Evolutionary conservation across 2,113 vertebrate species (phyloP), one percentile per base, ranked within the genome.

Genomic region (Sprattus sprattus): DNA sequence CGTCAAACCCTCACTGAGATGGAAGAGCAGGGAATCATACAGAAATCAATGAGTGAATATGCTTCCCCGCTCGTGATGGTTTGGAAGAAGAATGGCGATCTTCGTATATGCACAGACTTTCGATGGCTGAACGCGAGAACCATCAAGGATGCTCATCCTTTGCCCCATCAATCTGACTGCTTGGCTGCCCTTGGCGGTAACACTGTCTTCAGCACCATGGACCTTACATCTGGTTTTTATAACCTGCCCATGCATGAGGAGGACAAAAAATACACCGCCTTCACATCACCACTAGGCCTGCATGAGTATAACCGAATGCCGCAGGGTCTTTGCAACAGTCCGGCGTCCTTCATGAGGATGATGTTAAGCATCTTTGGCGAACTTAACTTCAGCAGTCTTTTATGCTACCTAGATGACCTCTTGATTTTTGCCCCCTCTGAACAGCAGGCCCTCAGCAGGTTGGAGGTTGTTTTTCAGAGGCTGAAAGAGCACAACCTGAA

Each of bases 91-190:
- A 44, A 39, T 39, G 71, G 87, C 5, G 85, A 81, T 0, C n/a
- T 87, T 15, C 8, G 54, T 7, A 50, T 88, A 5, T 87, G 54
- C 11, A 85, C 85, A 5, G 71, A 88, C 13, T 86, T 86, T 49
- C 47, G 67, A 15, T 86, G 64, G 80, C 39, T 88, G 18, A 88
- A 88, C 71, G 85, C 75, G 1, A 15, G 45, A 6, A 88, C 85
- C 4, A 18, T 84, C 9, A 78, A 87, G 8, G 87, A 88, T 39
- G 64, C 84, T 15, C 84, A 85, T 15, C 49, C 71, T 7, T 50
- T 84, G 0, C 83, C 82, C n/a, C 82, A 83, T 22, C 71, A 81
- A 32, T 45, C 84, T 6, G 80, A 84, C 45, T 71, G 87, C 20
- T 45, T 64, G 15, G 45, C 45, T 25, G 81, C 85, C 7, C 45